Evolutionary conservation across 2,888 invertebrate genomes (phyloP).

Genomic region (Campoplex nolae): DNA sequence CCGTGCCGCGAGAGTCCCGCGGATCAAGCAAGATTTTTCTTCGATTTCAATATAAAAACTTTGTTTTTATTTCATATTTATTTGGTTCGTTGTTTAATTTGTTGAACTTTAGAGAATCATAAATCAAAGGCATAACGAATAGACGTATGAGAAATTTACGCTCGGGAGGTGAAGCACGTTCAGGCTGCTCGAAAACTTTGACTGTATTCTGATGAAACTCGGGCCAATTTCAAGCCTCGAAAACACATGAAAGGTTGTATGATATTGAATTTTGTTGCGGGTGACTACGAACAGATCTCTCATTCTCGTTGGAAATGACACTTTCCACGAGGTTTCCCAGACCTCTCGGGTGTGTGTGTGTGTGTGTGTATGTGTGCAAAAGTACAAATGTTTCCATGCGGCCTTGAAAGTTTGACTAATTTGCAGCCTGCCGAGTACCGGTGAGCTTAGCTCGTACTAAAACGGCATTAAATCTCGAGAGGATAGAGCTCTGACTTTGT

Average conservation of each 20-base stretch:
- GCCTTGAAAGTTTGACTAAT: constrained; percentile 60
- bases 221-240: neutral
- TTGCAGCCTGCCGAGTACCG: constrained; percentile 6
- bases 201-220: neutral
- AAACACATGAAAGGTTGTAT: neutral
- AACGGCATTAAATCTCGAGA: constrained; percentile 27
- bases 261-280: constrained; percentile 1
- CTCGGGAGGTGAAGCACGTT: neutral
- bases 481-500: constrained; percentile 3
- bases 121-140: too few species aligned
- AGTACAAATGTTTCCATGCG: constrained; percentile 45
- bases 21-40: too few species aligned
- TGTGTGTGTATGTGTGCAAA: neutral
- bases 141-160: neutral
- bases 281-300: neutral
- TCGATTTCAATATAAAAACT: neutral
- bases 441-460: constrained; percentile 21
- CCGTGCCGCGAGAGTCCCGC: too few species aligned
- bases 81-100: neutral
- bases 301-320: constrained; percentile 3
- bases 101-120: neutral
- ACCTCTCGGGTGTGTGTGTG: neutral
- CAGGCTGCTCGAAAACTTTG: neutral
- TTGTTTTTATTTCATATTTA: neutral
- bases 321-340: neutral